These are phyloP conservation scores for Tetragnatha montana DNA, from an alignment of 2,888 invertebrate species.

Conservation along the genomic window DNA sequence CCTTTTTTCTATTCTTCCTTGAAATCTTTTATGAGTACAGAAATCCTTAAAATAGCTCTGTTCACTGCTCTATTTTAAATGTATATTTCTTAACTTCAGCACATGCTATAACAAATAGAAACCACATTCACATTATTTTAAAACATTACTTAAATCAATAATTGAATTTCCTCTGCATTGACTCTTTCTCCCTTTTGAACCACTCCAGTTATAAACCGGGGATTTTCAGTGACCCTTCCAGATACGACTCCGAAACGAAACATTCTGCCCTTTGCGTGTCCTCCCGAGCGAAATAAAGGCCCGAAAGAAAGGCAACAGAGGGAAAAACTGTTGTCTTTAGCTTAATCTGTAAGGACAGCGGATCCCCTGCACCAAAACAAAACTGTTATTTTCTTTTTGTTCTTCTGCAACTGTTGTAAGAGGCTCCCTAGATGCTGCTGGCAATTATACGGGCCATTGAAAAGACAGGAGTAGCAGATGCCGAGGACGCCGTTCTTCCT, in stretches of 20 bases:
- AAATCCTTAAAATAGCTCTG: too few species aligned
- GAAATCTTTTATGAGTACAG: too few species aligned
- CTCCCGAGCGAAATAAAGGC: conserved; percentile 16
- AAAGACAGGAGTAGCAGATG: conserved; percentile 54
- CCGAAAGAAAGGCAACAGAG: not conserved
- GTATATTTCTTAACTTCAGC: too few species aligned
- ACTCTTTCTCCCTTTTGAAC: too few species aligned
- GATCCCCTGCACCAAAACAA: conserved; percentile 10
- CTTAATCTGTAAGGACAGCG: conserved; percentile 19
- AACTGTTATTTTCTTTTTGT: conserved; percentile 11
- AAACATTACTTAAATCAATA: not conserved
- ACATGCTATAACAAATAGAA: too few species aligned
- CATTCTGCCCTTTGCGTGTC: not conserved
- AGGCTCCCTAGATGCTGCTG: conserved; percentile 37
- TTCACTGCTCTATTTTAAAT: too few species aligned
- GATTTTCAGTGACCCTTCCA: not conserved
- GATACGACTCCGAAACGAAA: not conserved
- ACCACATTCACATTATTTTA: not conserved
- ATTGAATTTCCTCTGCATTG: not conserved
- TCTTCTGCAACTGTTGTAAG: not conserved
- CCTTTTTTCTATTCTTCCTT: too few species aligned
- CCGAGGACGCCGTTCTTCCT: not conserved
- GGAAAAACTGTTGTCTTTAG: conserved; percentile 19
- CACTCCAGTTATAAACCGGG: too few species aligned
- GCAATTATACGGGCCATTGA: conserved; percentile 58